These are phyloP conservation scores for Candoia aspera DNA, from an alignment of 2,113 vertebrate genomes.

Conservation along the genomic window DNA sequence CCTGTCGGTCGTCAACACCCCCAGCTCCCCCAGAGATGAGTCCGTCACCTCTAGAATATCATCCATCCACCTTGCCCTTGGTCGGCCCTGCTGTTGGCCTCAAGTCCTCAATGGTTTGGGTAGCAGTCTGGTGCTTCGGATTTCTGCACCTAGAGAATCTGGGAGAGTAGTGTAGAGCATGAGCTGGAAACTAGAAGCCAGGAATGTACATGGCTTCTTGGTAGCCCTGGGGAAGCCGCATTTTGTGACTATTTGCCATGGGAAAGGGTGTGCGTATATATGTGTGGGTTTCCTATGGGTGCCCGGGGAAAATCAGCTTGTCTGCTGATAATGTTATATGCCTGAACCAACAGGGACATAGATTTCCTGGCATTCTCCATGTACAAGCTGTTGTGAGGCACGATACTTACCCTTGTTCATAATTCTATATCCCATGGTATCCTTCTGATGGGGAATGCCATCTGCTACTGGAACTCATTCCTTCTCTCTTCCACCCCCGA, in stretches of 20 bases:
- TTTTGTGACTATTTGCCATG: not conserved
- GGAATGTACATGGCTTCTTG: not conserved
- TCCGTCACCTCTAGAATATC: too few relatives aligned
- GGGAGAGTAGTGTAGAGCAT: not conserved
- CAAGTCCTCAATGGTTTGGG: not conserved
- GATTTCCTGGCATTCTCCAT: not conserved
- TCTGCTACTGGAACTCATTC: not conserved
- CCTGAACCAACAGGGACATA: not conserved
- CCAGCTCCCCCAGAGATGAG: too few relatives aligned
- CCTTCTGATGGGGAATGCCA: not conserved
- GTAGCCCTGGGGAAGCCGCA: not conserved
- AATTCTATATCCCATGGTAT: not conserved
- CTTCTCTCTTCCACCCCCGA: not conserved
- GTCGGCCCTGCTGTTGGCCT: not conserved
- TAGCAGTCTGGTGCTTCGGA: not conserved
- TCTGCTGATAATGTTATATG: too few relatives aligned
- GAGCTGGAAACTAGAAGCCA: not conserved
- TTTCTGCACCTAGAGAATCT: not conserved
- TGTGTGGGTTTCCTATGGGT: not conserved
- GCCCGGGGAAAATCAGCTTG: not conserved
- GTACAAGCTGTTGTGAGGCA: not conserved
- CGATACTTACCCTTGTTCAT: not conserved
- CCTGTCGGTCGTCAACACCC: too few relatives aligned
- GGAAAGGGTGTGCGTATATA: not conserved
- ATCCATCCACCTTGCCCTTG: too few relatives aligned